A percentile compares a stretch with the other conserved stretches of the same genome.
Conservation (phyloP, 2,888 invertebrate genomes). For the Sipha maydis region DNA sequence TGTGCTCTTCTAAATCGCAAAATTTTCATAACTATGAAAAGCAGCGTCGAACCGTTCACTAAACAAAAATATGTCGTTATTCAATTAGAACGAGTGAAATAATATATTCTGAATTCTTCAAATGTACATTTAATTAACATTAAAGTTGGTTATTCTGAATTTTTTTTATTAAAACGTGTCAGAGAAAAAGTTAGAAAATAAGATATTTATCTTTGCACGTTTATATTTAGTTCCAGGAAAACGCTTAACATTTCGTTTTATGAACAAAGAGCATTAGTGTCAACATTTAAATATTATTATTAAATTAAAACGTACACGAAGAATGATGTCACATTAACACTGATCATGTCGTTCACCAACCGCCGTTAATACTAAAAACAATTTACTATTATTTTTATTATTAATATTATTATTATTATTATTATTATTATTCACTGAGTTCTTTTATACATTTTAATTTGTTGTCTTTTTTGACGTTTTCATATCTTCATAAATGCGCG, state of each 20-base stretch:
- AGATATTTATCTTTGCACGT: neutral
- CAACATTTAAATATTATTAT: neutral
- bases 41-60: neutral
- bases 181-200: neutral
- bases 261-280: neutral
- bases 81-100: neutral
- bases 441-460: too few species aligned
- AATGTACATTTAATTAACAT: neutral
- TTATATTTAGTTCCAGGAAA: neutral
- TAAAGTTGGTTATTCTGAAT: neutral
- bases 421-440: too few species aligned
- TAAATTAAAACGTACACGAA: neutral
- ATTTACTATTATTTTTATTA: too few species aligned
- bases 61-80: neutral
- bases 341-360: neutral
- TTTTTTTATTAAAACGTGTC: neutral
- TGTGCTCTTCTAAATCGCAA: constrained; percentile 1
- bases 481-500: too few species aligned
- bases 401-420: too few species aligned
- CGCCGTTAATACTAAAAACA: neutral
- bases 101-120: neutral
- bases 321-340: neutral
- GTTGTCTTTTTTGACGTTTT: too few species aligned
- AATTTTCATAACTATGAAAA: neutral
- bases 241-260: neutral